Conservation (phyloP, 2,888 invertebrate genomes). For the Orthosia gracilis region DNA sequence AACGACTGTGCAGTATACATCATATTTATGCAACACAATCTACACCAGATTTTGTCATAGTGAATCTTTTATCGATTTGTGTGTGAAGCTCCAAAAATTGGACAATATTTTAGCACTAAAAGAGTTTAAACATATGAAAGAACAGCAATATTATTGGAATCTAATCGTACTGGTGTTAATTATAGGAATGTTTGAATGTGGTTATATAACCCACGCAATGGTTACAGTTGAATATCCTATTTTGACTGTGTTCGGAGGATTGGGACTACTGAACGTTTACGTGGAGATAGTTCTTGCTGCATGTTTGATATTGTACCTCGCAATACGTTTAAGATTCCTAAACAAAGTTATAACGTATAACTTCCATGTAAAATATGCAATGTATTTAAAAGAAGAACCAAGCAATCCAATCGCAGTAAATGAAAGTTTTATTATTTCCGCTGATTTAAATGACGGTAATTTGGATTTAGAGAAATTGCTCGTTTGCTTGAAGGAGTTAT, state of each 20-base stretch:
- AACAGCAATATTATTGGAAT: slow-evolving; percentile 58
- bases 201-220: slow-evolving; percentile 52
- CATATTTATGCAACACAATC: slow-evolving; percentile 61
- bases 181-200: slow-evolving; percentile 51
- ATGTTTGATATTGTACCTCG: slow-evolving; percentile 66
- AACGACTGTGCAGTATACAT: slow-evolving; percentile 51
- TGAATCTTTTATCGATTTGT: slow-evolving; percentile 18
- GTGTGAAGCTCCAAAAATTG: slow-evolving; percentile 64
- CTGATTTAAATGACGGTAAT: slow-evolving; percentile 21
- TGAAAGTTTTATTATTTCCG: slow-evolving; percentile 33
- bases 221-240: slow-evolving; percentile 56
- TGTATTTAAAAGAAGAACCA: background rate
- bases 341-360: slow-evolving; percentile 39
- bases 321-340: slow-evolving; percentile 63
- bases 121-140: slow-evolving; percentile 50
- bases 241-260: slow-evolving; percentile 46
- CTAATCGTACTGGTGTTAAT: slow-evolving; percentile 45
- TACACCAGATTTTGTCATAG: slow-evolving; percentile 63
- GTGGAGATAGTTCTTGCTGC: slow-evolving; percentile 65
- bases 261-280: slow-evolving; percentile 59
- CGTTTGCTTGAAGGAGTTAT: slow-evolving; percentile 63
- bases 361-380: slow-evolving; percentile 3
- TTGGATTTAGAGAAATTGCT: slow-evolving; percentile 54
- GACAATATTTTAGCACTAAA: slow-evolving; percentile 63
- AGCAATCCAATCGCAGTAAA: background rate